Conservation (phyloP, 2,113 vertebrate species). For the Tympanuchus pallidicinctus region DNA sequence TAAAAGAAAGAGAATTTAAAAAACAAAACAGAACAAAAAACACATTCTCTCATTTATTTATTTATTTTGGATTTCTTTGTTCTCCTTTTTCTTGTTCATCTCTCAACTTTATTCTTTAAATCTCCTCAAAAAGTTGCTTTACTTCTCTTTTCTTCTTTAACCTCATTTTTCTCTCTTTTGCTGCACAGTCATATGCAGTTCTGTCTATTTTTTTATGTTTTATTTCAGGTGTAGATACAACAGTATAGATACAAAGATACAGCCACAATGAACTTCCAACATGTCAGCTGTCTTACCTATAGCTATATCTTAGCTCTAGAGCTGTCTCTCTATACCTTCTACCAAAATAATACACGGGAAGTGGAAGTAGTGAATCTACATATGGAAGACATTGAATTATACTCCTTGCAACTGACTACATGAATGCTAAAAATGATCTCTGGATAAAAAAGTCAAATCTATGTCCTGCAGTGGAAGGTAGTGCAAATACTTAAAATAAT, state of each 20-base stretch:
- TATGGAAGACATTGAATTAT: neutral
- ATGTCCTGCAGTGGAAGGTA: neutral
- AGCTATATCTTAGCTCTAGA: too few relatives aligned
- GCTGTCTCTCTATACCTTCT: neutral
- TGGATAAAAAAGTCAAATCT: neutral
- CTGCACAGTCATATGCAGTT: neutral
- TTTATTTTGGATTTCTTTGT: neutral
- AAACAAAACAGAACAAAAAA: neutral
- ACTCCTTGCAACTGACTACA: neutral
- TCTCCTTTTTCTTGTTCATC: neutral
- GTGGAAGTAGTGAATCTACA: neutral
- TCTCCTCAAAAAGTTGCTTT: neutral
- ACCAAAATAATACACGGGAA: neutral
- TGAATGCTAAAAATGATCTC: neutral
- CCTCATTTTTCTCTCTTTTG: neutral
- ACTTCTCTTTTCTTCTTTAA: neutral
- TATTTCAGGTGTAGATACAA: neutral
- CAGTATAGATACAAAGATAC: neutral
- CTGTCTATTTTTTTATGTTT: neutral
- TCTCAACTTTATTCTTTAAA: neutral
- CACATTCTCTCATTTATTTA: neutral
- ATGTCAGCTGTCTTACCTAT: neutral
- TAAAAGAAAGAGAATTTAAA: neutral
- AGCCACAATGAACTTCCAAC: neutral
- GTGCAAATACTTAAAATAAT: neutral